A percentile compares a stretch with the other conserved stretches of the same genome.
Evolutionary conservation across 2,888 invertebrate species (phyloP).

Genomic region (Megamerina dolium): DNA sequence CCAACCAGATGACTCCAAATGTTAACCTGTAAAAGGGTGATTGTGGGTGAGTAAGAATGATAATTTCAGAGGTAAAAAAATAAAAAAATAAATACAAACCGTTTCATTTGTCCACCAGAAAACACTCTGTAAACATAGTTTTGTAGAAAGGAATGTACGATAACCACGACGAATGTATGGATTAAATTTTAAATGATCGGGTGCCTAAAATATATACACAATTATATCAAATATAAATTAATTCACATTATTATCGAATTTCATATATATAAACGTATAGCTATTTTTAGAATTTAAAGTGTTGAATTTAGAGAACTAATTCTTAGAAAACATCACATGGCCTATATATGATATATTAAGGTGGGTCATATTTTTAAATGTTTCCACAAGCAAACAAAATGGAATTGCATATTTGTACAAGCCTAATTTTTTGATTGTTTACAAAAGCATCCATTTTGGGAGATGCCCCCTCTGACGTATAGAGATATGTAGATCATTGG

Average conservation of each 20-base stretch:
- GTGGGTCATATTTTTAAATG: too few species aligned
- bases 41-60: not conserved
- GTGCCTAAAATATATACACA: slow-evolving; percentile 59
- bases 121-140: slow-evolving; percentile 80
- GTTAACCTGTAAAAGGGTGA: slow-evolving; percentile 57
- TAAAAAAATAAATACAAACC: slow-evolving; percentile 23
- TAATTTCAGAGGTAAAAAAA: not conserved
- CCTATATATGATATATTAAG: too few species aligned
- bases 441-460: too few species aligned
- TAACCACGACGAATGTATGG: slow-evolving; percentile 81
- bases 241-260: not conserved
- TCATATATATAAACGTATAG: too few species aligned
- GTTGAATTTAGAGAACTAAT: too few species aligned
- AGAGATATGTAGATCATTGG: too few species aligned
- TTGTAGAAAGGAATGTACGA: slow-evolving; percentile 73
- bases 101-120: slow-evolving; percentile 98
- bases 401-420: too few species aligned
- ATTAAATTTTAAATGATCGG: slow-evolving; percentile 79
- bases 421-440: too few species aligned
- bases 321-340: too few species aligned
- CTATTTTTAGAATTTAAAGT: too few species aligned
- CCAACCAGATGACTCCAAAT: slow-evolving; percentile 95
- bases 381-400: too few species aligned
- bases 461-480: too few species aligned
- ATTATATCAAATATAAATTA: not conserved